Conservation (phyloP, 1,140 invertebrate genomes). For the Cyclargus thomasi region DNA sequence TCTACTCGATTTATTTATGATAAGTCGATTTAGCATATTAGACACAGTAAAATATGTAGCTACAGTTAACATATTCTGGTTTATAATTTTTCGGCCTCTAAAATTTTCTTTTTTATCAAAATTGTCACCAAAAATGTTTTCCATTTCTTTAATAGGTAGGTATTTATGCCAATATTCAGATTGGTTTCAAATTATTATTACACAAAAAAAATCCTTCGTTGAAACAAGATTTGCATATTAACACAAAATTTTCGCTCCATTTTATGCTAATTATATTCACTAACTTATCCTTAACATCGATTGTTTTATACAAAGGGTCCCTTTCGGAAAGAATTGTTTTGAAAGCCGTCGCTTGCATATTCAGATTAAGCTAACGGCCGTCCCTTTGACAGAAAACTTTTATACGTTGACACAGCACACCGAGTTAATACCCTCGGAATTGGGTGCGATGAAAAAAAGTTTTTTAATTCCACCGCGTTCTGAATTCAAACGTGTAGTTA, state of each 20-base stretch:
- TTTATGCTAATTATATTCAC: background rate
- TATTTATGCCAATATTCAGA: too few relatives aligned
- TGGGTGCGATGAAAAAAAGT: background rate
- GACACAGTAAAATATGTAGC: too few relatives aligned
- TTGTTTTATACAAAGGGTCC: background rate
- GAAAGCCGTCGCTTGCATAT: constrained; percentile 8
- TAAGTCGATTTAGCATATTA: too few relatives aligned
- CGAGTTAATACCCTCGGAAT: background rate
- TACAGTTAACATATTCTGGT: too few relatives aligned
- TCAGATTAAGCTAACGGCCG: background rate
- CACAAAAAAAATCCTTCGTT: too few relatives aligned
- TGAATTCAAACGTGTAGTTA: background rate
- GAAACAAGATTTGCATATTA: background rate
- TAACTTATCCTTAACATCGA: background rate
- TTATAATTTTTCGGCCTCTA: too few relatives aligned
- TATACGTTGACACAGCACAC: constrained; percentile 4
- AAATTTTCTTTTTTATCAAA: too few relatives aligned
- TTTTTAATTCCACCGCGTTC: background rate
- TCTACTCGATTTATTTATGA: too few relatives aligned
- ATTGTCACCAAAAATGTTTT: too few relatives aligned
- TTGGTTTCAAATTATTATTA: too few relatives aligned
- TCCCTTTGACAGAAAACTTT: background rate
- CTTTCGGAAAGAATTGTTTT: constrained; percentile 8
- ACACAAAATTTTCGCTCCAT: background rate
- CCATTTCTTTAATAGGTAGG: too few relatives aligned